Evolutionary conservation across 2,113 vertebrate genomes (phyloP).

Genomic region (Puntigrus tetrazona): DNA sequence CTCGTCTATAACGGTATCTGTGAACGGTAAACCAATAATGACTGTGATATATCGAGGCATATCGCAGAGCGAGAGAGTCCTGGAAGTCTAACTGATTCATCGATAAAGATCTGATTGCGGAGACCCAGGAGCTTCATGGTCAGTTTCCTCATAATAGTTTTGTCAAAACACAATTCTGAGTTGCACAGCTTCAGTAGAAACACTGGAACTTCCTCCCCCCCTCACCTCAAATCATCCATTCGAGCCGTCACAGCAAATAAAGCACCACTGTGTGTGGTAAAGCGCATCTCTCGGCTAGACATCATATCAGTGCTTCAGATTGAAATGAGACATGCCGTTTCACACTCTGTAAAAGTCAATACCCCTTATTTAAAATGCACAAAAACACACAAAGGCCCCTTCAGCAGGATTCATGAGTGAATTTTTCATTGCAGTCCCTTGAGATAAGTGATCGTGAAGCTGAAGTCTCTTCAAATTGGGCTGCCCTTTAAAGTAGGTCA

Average conservation of each 20-base stretch:
- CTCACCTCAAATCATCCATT: slow-evolving; percentile 23
- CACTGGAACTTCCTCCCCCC: slow-evolving; percentile 25
- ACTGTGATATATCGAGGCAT: neutral
- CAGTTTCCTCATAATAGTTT: slow-evolving; percentile 47
- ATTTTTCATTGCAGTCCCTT: slow-evolving; percentile 40
- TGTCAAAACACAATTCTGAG: slow-evolving; percentile 50
- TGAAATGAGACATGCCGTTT: slow-evolving; percentile 18
- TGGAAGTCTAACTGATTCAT: slow-evolving; percentile 14
- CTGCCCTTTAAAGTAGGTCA: slow-evolving; percentile 64
- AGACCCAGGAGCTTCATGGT: slow-evolving; percentile 42
- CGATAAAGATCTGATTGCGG: neutral
- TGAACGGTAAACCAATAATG: neutral
- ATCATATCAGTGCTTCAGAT: slow-evolving; percentile 39
- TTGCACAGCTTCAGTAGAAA: slow-evolving; percentile 4
- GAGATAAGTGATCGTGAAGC: slow-evolving; percentile 47
- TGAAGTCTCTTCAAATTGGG: slow-evolving; percentile 51
- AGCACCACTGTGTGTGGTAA: slow-evolving; percentile 57
- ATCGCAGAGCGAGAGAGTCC: neutral
- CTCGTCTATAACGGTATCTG: neutral
- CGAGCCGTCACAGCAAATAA: slow-evolving; percentile 16
- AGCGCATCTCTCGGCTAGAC: slow-evolving; percentile 50
- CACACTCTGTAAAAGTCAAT: slow-evolving; percentile 38
- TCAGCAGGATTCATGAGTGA: slow-evolving; percentile 47
- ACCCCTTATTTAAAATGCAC: slow-evolving; percentile 38
- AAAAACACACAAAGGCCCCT: slow-evolving; percentile 38